Percentiles rank a stretch among this genome's conserved stretches.
Evolutionary conservation across 1,140 invertebrate genomes (phyloP).

Genomic region (Brevipalpus yothersi): DNA sequence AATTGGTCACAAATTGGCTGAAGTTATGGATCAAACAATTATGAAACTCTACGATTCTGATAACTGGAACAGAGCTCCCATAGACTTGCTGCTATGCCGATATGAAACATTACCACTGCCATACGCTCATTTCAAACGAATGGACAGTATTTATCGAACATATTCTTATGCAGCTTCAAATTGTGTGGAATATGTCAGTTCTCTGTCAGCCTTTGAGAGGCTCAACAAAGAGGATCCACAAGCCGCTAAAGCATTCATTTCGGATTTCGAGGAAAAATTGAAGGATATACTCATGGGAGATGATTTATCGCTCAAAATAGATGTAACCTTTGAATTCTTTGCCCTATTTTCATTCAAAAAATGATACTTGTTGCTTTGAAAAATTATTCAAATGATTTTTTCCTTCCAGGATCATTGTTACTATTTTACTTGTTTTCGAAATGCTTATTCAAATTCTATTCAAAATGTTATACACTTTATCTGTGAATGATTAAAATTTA

Average conservation of each 20-base stretch:
- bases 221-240: not conserved
- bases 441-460: too few relatives aligned
- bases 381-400: too few relatives aligned
- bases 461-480: too few relatives aligned
- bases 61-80: not conserved
- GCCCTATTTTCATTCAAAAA: not conserved
- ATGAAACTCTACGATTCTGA: not conserved
- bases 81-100: not conserved
- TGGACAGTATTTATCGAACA: not conserved
- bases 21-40: not conserved
- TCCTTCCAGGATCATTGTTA: too few relatives aligned
- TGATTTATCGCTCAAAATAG: not conserved
- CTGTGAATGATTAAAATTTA: too few relatives aligned
- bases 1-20: not conserved
- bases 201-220: not conserved
- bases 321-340: not conserved
- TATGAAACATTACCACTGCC: not conserved
- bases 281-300: not conserved
- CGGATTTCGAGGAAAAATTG: not conserved
- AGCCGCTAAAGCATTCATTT: not conserved
- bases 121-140: not conserved
- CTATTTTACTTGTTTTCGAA: too few relatives aligned
- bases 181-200: not conserved
- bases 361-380: too few relatives aligned
- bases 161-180: not conserved